Evolutionary conservation across 2,888 invertebrate species (phyloP), one percentile per base, ranked within the genome.

Genomic region (Ommatoiulus sabulosus): DNA sequence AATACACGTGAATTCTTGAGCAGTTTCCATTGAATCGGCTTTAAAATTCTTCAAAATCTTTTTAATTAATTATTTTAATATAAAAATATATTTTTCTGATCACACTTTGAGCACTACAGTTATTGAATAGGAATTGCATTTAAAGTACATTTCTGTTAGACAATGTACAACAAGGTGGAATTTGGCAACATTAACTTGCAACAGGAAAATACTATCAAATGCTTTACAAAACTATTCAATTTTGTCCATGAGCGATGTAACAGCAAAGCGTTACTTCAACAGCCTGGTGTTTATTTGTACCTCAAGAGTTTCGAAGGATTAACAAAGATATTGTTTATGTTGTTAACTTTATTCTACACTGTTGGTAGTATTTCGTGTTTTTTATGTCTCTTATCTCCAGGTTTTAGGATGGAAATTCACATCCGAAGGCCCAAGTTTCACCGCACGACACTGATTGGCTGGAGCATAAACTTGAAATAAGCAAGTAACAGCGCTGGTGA

Each of bases 351-450:
- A 72, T 72, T 72, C 72, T n/a, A 72, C 20, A 20, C 20, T 63
- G 24, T 72, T 72, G 72, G 72, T 72, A 72, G 72, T 24, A 72
- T 24, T 72, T 72, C 72, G 72, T 72, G 72, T 72, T 72, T 72
- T 72, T 72, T 20, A 72, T 72, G 72, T 72, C 72, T 72, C 72
- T 72, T 72, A 72, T 72, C 72, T 72, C 72, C 72, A 72, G 72
- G 72, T 72, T 72, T 72, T 72, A 72, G 72, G 72, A 72, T 72
- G 72, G 72, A 72, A 72, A 20, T 72, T 72, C 72, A 72, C 72
- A 72, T 72, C 72, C 72, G 10, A 72, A 72, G 72, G 72, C 72
- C 72, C 72, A 72, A 72, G 72, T 72, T 72, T 20, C 72, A 10
- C 4, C 20, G 72, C 24, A 24, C 72, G 20, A 3, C 20, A 72